These are phyloP conservation scores for Opisthocomus hoazin DNA, from an alignment of 2,113 vertebrate genomes.

Conservation along the genomic window DNA sequence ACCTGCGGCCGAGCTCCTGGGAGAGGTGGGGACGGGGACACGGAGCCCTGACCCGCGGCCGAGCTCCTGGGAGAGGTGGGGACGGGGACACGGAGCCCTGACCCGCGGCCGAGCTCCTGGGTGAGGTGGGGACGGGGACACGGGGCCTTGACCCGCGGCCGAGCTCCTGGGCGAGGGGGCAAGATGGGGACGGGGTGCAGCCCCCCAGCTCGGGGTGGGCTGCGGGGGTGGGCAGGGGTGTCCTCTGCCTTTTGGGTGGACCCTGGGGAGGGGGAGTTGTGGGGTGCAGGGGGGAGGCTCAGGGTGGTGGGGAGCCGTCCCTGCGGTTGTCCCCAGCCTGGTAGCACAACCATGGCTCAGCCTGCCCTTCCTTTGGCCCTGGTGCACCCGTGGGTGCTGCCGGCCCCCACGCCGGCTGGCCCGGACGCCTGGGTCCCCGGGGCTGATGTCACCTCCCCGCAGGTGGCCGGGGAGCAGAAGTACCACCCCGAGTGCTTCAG, in stretches of 20 bases:
- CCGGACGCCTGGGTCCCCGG: rapidly evolving
- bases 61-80: too few relatives aligned
- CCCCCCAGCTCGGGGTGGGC: neutral
- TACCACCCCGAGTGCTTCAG: slow-evolving; percentile 98
- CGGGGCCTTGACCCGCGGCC: neutral
- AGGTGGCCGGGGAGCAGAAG: slow-evolving; percentile 97
- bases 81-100: too few relatives aligned
- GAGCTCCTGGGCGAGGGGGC: neutral
- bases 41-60: neutral
- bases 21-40: too few relatives aligned
- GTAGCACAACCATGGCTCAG: neutral
- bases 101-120: too few relatives aligned
- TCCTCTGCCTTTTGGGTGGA: rapidly evolving
- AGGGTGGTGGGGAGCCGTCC: neutral
- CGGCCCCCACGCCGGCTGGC: rapidly evolving
- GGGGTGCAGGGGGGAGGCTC: neutral
- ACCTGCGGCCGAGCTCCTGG: neutral
- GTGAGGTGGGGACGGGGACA: too few relatives aligned
- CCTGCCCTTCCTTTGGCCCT: neutral
- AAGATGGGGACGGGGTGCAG: neutral
- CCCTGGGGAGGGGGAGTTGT: neutral
- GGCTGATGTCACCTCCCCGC: neutral
- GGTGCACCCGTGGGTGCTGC: neutral
- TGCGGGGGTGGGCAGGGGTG: neutral
- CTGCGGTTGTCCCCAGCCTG: neutral